phyloP scores from a whole-genome alignment of 2,888 invertebrate genomes.

The Dasysyrphus albostriatus region DNA sequence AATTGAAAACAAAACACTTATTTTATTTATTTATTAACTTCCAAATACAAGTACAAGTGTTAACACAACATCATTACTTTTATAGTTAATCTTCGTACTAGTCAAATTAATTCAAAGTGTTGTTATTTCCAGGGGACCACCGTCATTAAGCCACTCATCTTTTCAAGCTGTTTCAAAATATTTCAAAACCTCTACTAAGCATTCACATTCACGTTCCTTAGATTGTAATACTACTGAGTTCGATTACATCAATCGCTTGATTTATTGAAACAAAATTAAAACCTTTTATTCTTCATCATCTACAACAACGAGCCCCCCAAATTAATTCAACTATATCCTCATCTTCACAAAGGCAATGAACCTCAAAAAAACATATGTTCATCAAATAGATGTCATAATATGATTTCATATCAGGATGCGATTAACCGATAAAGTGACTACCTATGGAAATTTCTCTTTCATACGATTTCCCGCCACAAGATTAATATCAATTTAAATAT shows the following conservation, averaged over 20 bases:
- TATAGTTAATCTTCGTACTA: too few species aligned
- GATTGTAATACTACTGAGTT: background rate
- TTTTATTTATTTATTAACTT: too few species aligned
- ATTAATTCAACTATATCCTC: background rate
- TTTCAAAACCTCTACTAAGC: too few species aligned
- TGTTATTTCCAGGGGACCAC: too few species aligned
- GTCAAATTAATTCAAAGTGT: too few species aligned
- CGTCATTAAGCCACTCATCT: too few species aligned
- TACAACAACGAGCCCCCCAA: background rate
- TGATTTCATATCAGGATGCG: constrained; percentile 65
- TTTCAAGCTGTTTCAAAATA: too few species aligned
- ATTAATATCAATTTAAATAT: constrained; percentile 74
- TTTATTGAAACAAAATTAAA: background rate
- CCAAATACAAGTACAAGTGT: too few species aligned
- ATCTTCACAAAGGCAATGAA: background rate
- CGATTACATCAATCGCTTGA: background rate
- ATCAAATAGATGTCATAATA: constrained; percentile 55
- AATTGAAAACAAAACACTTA: too few species aligned
- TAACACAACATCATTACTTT: too few species aligned
- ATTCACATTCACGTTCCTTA: too few species aligned
- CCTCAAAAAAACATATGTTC: constrained; percentile 59
- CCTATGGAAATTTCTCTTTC: constrained; percentile 64
- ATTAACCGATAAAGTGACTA: constrained; percentile 58
- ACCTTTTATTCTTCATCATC: background rate
- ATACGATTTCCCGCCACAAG: constrained; percentile 47